Percentiles rank a stretch among this genome's conserved stretches.
phyloP scores from a whole-genome alignment of 2,797 vertebrate genomes.

The Gymnothorax reevesii region DNA sequence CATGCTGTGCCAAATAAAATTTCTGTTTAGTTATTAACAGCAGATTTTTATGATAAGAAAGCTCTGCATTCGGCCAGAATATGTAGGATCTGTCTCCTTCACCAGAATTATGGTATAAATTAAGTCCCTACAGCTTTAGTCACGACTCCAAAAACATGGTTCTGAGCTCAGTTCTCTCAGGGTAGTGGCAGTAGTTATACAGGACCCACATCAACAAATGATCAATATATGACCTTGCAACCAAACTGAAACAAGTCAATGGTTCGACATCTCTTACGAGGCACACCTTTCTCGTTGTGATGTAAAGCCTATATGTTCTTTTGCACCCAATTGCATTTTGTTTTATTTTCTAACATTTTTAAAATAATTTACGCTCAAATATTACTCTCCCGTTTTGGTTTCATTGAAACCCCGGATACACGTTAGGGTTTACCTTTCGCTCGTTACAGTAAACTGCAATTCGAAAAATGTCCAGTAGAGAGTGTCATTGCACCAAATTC shows the following conservation, averaged over 20 bases:
- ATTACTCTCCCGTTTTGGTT: background rate
- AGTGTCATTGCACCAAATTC: background rate
- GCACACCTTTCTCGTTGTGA: background rate
- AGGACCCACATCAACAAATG: conserved; percentile 3
- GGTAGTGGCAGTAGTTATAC: background rate
- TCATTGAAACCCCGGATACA: background rate
- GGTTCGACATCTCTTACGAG: background rate
- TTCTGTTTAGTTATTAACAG: background rate
- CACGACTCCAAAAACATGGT: background rate
- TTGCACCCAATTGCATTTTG: background rate
- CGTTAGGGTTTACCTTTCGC: background rate
- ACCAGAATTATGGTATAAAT: conserved; percentile 2
- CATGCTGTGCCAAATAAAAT: background rate
- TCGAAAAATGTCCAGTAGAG: conserved; percentile 8
- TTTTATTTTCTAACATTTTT: background rate
- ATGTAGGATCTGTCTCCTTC: background rate
- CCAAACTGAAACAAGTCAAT: background rate
- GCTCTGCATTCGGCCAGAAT: background rate
- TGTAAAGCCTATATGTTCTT: background rate
- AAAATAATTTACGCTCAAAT: background rate
- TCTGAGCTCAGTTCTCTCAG: background rate
- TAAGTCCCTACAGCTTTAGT: background rate
- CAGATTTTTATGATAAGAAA: background rate
- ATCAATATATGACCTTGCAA: background rate
- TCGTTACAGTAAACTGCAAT: background rate